phyloP scores from a whole-genome alignment of 2,113 vertebrate species.

The Chlorodrepanis virens region DNA sequence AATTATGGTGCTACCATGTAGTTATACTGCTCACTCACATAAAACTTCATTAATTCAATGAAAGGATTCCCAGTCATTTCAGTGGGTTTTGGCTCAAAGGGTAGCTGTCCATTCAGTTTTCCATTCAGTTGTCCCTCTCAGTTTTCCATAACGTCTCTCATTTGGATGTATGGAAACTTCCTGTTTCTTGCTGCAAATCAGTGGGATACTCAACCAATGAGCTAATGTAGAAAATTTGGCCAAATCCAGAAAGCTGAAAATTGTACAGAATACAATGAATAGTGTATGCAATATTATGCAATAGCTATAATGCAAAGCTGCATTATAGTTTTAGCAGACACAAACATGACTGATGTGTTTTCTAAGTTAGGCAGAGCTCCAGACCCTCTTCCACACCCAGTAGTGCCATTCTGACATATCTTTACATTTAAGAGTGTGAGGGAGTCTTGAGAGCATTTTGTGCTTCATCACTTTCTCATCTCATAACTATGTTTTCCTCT shows the following conservation, averaged over 20 bases:
- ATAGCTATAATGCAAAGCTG: too few species aligned
- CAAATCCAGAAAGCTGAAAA: background rate
- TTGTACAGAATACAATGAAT: background rate
- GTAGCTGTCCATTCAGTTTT: background rate
- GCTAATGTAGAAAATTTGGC: background rate
- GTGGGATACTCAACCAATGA: background rate
- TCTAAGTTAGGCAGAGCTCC: background rate
- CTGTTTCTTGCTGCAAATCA: background rate
- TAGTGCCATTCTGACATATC: background rate
- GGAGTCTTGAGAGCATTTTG: background rate
- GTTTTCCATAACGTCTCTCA: background rate
- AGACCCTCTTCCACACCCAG: background rate
- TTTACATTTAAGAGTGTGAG: background rate
- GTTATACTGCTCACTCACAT: background rate
- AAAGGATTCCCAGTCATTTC: background rate
- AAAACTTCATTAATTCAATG: background rate
- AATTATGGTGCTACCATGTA: background rate
- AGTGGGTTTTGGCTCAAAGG: background rate
- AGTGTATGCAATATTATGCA: too few species aligned
- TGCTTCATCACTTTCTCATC: background rate
- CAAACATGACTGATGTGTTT: background rate
- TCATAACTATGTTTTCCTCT: background rate
- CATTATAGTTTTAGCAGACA: background rate
- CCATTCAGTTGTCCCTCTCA: background rate
- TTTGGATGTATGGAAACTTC: background rate